Evolutionary conservation across 2,888 invertebrate genomes (phyloP), one percentile per base, ranked within the genome.

Genomic region (Timema cristinae): DNA sequence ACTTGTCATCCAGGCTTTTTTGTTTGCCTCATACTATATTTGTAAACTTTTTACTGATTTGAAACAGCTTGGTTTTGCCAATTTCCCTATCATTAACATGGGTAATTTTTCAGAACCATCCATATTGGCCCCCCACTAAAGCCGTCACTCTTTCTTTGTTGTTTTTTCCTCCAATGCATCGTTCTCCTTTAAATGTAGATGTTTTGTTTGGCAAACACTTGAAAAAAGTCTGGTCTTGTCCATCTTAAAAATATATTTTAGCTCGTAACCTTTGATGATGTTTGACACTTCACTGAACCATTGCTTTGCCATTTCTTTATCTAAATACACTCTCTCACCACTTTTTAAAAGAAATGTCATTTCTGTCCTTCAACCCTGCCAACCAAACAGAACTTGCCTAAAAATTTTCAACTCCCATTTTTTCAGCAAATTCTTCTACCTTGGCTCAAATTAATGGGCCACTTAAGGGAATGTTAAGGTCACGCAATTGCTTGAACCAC

Each of bases 1-100:
- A n/a, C n/a, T 61, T 15, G 61, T 61, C 61, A 61, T 4, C n/a
- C n/a, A 61, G 10, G n/a, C 61, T 61, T 61, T n/a, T 61, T 61
- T 61, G 61, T 61, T 61, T 13, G 1, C 1, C 61, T 61, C 61
- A n/a, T 9, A 61, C 61, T n/a, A 6, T 61, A 61, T 9, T 13
- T 4, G 61, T 16, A 61, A n/a, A 61, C 61, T 50, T 5, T 67
- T 50, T n/a, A 49, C 67, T 16, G 49, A n/a, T 67, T 67, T 32
- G n/a, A 67, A 67, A 67, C 32, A 32, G 2, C 32, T 32, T 32
- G 32, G 32, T 32, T 32, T 32, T 32, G 32, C 4, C 32, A 32
- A 5, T 15, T 15, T 49, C 47, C 48, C 67, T 50, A 67, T 49
- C 47, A 32, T 67, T 67, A 32, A 15, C 50, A 49, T 48, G 32